These are phyloP conservation scores for Halictus rubicundus DNA, from an alignment of 1,140 invertebrate genomes.

Conservation along the genomic window DNA sequence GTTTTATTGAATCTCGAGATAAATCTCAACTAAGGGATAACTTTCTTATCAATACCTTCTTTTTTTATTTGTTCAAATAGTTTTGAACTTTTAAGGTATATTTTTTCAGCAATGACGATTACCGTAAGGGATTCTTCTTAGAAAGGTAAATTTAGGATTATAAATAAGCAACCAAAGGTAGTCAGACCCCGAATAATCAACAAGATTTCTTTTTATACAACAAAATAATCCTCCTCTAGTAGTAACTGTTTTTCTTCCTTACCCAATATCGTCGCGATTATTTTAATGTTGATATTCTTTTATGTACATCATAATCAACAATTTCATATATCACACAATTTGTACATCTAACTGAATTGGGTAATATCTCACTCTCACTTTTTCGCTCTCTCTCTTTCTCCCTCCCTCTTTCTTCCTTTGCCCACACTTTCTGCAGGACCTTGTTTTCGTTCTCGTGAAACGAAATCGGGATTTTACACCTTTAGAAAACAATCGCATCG, in stretches of 20 bases:
- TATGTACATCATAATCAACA: conserved; percentile 70
- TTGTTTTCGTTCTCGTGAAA: conserved; percentile 37
- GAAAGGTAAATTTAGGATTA: conserved; percentile 66
- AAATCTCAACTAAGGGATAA: conserved; percentile 59
- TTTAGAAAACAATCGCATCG: conserved; percentile 46
- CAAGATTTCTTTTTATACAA: conserved; percentile 72
- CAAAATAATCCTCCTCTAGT: conserved; percentile 72
- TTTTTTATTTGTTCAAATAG: conserved; percentile 59
- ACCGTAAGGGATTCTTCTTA: conserved; percentile 59
- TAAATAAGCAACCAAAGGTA: conserved; percentile 67
- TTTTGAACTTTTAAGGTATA: conserved; percentile 45
- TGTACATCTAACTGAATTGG: conserved; percentile 69
- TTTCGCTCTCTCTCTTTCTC: not conserved
- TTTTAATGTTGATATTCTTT: conserved; percentile 50
- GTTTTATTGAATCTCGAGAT: conserved; percentile 65
- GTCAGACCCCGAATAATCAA: conserved; percentile 68
- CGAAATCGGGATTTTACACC: conserved; percentile 6
- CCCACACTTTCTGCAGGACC: not conserved
- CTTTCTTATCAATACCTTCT: conserved; percentile 46
- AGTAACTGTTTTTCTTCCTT: conserved; percentile 51
- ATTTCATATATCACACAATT: conserved; percentile 76
- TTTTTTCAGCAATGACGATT: conserved; percentile 24
- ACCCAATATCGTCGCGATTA: conserved; percentile 55
- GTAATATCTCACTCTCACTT: conserved; percentile 23
- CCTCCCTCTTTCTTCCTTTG: not conserved